phyloP scores from a whole-genome alignment of 2,113 vertebrate species.

The Donacobius atricapilla region DNA sequence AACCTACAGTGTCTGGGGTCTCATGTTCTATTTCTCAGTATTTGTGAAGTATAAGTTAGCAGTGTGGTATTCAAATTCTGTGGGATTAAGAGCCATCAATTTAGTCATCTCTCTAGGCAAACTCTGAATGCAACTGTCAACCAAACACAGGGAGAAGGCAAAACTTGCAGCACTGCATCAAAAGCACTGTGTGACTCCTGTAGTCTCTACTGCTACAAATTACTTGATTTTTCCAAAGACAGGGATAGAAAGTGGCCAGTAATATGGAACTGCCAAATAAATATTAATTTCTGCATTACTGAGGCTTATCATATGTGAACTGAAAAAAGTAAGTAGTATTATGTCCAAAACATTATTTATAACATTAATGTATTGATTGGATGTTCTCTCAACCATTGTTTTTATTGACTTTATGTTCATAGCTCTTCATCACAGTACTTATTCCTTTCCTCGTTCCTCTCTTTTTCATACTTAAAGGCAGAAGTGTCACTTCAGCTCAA shows the following conservation, averaged over 20 bases:
- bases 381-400: not conserved
- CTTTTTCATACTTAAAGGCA: not conserved
- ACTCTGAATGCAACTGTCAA: not conserved
- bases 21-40: not conserved
- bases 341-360: not conserved
- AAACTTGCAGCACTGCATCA: not conserved
- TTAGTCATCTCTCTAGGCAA: not conserved
- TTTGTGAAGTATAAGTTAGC: not conserved
- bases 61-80: not conserved
- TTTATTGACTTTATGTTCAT: conserved; percentile 15
- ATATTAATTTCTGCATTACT: not conserved
- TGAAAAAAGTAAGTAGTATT: not conserved
- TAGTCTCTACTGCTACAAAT: not conserved
- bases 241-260: not conserved
- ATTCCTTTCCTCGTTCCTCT: not conserved
- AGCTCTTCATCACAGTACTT: not conserved
- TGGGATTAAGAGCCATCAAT: not conserved
- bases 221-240: not conserved
- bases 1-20: not conserved
- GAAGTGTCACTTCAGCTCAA: not conserved
- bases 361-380: not conserved
- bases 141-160: not conserved
- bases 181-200: not conserved
- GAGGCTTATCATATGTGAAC: not conserved
- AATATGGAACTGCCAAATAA: not conserved